Evolutionary conservation across 2,888 invertebrate genomes (phyloP), one percentile per base, ranked within the genome.

Genomic region (Parapristionchus giblindavisi): DNA sequence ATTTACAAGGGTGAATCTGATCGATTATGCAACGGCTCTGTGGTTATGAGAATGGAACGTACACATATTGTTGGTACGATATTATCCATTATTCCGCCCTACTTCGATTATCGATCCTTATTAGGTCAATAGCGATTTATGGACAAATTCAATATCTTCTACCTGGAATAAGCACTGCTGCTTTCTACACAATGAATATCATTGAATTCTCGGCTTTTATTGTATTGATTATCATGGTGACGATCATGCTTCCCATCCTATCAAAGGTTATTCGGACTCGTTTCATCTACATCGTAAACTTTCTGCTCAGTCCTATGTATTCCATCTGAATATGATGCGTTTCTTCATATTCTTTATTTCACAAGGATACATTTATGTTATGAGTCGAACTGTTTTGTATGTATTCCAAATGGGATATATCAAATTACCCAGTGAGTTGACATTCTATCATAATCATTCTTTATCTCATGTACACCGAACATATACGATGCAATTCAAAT

Each of bases 241-340:
- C 63, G 29, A 29, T 65, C 29, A 43, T 65, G 17, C 43, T 65
- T 14, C 63, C 63, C 5, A 43, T 65, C 32, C n/a, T 65, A 5
- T 65, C 43, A 43, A 43, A 29, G 43, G 63, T 65, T 1, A 27
- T n/a, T n/a, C n/a, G n/a, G n/a, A n/a, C n/a, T n/a, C n/a, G n/a
- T n/a, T n/a, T n/a, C n/a, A n/a, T n/a, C n/a, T n/a, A n/a, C n/a
- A n/a, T n/a, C n/a, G n/a, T 43, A 43, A 17, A 8, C 43, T 43
- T 43, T 8, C 8, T 43, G 40, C 43, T 65, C 63, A 65, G 63
- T 65, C 63, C 4, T 43, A 40, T 6, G 32, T 43, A 4, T 65
- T 65, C 27, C 63, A 65, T 43, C 63, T 65, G 43, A 65, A 65
- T 43, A 65, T 65, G 63, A 65, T 65, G 63, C 63, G 63, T 29